Percentiles rank a stretch among this genome's conserved stretches.
Evolutionary conservation across 1,140 invertebrate species (phyloP).

Genomic region (Achroia grisella): DNA sequence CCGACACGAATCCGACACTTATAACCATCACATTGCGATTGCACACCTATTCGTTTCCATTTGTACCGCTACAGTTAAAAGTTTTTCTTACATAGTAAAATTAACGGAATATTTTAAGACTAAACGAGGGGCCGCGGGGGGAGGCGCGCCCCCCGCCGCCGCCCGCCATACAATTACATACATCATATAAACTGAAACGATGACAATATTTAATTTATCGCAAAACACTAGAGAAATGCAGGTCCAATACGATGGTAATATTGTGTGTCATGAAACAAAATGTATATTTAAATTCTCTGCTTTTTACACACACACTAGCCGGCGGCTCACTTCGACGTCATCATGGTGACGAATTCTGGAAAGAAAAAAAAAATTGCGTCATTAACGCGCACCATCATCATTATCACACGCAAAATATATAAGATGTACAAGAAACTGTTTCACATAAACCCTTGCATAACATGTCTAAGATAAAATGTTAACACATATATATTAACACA

Average conservation of each 20-base stretch:
- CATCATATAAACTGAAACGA: constrained; percentile 61
- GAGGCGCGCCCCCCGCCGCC: constrained; percentile 19
- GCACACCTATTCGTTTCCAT: constrained; percentile 52
- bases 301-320: constrained; percentile 73
- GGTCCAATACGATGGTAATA: constrained; percentile 75
- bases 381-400: constrained; percentile 17
- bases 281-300: constrained; percentile 74
- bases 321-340: constrained; percentile 95
- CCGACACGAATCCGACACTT: constrained; percentile 31
- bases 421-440: constrained; percentile 6
- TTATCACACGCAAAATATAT: background rate
- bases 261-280: constrained; percentile 75
- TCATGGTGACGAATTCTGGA: constrained; percentile 99
- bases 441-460: constrained; percentile 26
- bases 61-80: constrained; percentile 62
- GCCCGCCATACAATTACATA: constrained; percentile 1
- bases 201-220: constrained; percentile 71
- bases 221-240: constrained; percentile 76
- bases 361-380: constrained; percentile 66
- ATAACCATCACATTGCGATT: constrained; percentile 48
- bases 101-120: constrained; percentile 71
- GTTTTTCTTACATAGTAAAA: constrained; percentile 67
- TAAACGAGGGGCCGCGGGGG: constrained; percentile 36
- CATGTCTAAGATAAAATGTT: constrained; percentile 35
- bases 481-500: constrained; percentile 30